These are phyloP conservation scores for Psammodynastes pulverulentus DNA, from an alignment of 2,113 vertebrate genomes.

Conservation along the genomic window DNA sequence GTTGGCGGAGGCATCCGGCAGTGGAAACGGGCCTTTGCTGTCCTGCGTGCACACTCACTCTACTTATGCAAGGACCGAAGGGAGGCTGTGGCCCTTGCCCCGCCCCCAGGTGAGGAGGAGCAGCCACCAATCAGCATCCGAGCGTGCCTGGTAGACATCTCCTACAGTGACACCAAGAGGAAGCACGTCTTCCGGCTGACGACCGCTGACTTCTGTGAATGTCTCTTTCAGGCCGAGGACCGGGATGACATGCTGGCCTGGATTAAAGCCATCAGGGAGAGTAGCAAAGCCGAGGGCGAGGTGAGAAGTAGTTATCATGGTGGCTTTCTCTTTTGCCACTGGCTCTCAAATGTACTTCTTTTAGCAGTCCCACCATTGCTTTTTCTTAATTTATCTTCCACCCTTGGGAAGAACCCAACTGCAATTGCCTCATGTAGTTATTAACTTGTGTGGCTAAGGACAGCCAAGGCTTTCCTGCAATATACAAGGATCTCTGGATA, in stretches of 20 bases:
- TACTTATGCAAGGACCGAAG: slow-evolving; percentile 96
- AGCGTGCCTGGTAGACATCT: slow-evolving; percentile 97
- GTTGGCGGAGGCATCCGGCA: slow-evolving; percentile 91
- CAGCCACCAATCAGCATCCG: slow-evolving; percentile 89
- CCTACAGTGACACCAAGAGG: slow-evolving; percentile 96
- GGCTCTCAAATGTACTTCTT: slow-evolving; percentile 35
- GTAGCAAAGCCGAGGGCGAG: slow-evolving; percentile 94
- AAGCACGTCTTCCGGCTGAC: slow-evolving; percentile 94
- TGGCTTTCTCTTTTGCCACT: slow-evolving; percentile 48
- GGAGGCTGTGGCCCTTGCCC: slow-evolving; percentile 81
- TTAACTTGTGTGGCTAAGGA: neutral
- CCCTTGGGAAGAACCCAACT: slow-evolving; percentile 15
- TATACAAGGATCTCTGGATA: neutral
- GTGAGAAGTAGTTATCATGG: slow-evolving; percentile 69
- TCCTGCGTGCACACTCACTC: slow-evolving; percentile 86
- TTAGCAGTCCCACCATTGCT: slow-evolving; percentile 49
- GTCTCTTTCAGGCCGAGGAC: slow-evolving; percentile 98
- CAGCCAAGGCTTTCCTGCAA: neutral
- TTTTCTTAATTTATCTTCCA: slow-evolving; percentile 51
- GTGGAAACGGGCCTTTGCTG: slow-evolving; percentile 91
- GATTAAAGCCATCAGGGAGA: slow-evolving; percentile 93
- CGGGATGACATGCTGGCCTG: slow-evolving; percentile 97
- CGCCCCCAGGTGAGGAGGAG: slow-evolving; percentile 85
- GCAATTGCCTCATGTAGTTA: neutral
- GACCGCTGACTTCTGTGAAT: slow-evolving; percentile 99